Conservation (phyloP, 1,140 invertebrate genomes). For the Drosophila seguyi region DNA sequence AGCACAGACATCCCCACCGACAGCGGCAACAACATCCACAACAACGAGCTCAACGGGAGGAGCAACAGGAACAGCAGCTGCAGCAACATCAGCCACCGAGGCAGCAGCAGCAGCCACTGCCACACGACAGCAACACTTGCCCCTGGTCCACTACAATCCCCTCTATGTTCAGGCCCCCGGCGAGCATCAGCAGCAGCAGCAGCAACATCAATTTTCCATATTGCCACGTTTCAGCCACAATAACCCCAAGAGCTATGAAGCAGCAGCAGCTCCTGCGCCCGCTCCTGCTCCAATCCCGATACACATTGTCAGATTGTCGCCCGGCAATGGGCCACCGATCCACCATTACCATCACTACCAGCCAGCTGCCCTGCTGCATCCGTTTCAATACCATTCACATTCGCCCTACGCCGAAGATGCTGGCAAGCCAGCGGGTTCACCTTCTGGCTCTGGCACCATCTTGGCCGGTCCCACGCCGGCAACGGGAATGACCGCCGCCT, state of each 20-base stretch:
- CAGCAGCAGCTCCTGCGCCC: constrained; percentile 21
- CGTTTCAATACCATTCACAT: constrained; percentile 39
- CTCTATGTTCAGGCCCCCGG: constrained; percentile 66
- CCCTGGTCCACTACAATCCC: constrained; percentile 75
- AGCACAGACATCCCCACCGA: constrained; percentile 31
- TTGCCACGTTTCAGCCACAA: constrained; percentile 77
- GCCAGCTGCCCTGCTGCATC: constrained; percentile 34
- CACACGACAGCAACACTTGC: constrained; percentile 53
- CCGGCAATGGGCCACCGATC: constrained; percentile 49
- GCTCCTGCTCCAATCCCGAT: constrained; percentile 36
- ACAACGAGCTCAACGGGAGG: constrained; percentile 12
- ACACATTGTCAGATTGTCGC: constrained; percentile 71
- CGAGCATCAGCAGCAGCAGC: constrained; percentile 58
- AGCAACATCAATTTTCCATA: constrained; percentile 75
- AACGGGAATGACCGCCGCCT: constrained; percentile 36
- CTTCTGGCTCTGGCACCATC: constrained; percentile 1
- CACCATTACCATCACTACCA: constrained; percentile 71
- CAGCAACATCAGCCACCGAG: constrained; percentile 9
- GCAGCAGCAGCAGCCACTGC: constrained; percentile 28
- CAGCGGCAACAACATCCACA: constrained; percentile 50
- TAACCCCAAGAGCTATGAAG: constrained; percentile 65
- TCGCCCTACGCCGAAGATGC: constrained; percentile 38
- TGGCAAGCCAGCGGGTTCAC: constrained; percentile 14
- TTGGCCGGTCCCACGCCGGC: constrained; percentile 18
- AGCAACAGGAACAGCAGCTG: constrained; percentile 21